Base-by-base conservation (phyloP, 2,888 invertebrate genomes). In the Trachelus iudaicus region DNA sequence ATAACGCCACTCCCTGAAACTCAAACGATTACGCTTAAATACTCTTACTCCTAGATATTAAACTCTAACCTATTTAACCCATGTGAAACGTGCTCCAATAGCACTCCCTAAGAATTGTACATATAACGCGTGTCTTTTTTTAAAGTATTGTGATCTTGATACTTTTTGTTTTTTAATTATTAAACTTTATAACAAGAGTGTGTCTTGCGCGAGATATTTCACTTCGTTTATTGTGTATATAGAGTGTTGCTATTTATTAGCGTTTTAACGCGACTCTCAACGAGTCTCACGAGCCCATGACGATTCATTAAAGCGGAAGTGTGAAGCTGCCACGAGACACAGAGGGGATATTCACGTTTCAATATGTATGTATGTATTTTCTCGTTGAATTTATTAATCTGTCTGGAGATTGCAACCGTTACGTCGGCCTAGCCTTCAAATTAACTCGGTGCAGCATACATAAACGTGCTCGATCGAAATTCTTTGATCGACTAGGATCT, bases 361-460 rank as follows among this genome's bases (percentile, higher is more conserved):
- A 77, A 79, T 82, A 84, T 84, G 84, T 84, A 84, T 84, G 84
- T 84, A 84, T 84, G 84, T 82, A 83, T 80, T 84, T 81, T 83
- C 69, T 78, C 15, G 11, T 71, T 31, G 35, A 13, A n/a, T 75
- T 37, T 56, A 56, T 73, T 73, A 15, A 23, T 40, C 23, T 77
- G 69, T 69, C n/a, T 76, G 34, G 34, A 30, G n/a, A 30, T 30
- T 35, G 68, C 9, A 56, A 56, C 23, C 40, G 6, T 23, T 23
- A 56, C 23, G 23, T 56, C 2, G 56, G 23, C 9, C 9, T 37
- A 56, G 9, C 23, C 56, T 9, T 56, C 9, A 56, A 56, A 56
- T 56, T 56, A 56, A 56, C 56, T 56, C 56, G 40, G 40, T 40
- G 40, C 40, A 40, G 40, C 40, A 37, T 37, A 4, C 13, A 40